Evolutionary conservation across 2,888 invertebrate genomes (phyloP), one percentile per base, ranked within the genome.

Genomic region (Oxystoma pomonae): DNA sequence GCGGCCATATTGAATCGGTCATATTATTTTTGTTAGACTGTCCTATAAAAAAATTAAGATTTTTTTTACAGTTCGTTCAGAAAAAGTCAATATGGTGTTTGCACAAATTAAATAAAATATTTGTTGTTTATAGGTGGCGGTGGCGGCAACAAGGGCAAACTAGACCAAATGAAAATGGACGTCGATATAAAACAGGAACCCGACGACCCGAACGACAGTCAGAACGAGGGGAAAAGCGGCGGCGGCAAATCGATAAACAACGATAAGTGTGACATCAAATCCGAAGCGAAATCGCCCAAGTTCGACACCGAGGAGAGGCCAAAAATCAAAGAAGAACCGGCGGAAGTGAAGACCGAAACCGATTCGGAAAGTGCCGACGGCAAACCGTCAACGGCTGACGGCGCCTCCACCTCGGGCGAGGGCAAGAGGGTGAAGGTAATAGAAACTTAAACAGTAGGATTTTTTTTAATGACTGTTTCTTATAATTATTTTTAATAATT

Each of bases 271-370:
- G 74, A 74, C 69, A 84, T 86, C 56, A 88, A 88, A 61, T 67
- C 69, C 18, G 75, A 77, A 78, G 83, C 86, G 35, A 88, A 88
- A 74, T 78, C 81, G 58, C 88, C 90, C 72, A 85, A 85, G 70
- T 84, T 84, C 58, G 90, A 90, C 70, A 74, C 80, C 1, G 89
- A 89, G 69, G 83, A 86, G 2, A 90, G 89, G 73, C 86, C 87
- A 19, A 73, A 77, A 3, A 66, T 71, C 21, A 70, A 68, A 12
- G 71, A 71, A 18, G 69, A 65, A n/a, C 71, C 73, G 49, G 65
- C 83, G 70, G 82, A 85, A 69, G 35, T 35, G 35, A 35, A 35
- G 12, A 35, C 35, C 35, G 35, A 35, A 35, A 12, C 35, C 3
- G 35, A 35, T 12, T 86, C 68, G 19, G 67, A 71, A 16, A 65